These are phyloP conservation scores for Lampropteryx suffumata DNA, from an alignment of 2,888 invertebrate genomes.

Conservation along the genomic window DNA sequence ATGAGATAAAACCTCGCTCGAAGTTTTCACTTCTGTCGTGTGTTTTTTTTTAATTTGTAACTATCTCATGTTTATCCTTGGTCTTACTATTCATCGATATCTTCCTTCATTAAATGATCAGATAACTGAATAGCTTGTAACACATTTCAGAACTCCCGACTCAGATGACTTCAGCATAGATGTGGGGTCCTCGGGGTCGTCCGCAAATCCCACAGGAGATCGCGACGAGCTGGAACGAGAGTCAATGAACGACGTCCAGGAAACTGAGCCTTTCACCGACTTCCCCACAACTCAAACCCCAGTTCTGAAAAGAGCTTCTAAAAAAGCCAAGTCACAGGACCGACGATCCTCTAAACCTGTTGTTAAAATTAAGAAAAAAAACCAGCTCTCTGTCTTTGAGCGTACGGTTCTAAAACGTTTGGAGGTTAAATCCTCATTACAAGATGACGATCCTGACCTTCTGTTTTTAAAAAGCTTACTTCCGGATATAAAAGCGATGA, in stretches of 20 bases:
- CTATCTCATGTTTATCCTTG: too few species aligned
- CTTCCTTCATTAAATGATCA: too few species aligned
- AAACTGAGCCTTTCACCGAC: neutral
- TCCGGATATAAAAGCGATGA: slow-evolving; percentile 11
- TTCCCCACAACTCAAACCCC: neutral
- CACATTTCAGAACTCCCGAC: too few species aligned
- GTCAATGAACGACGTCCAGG: neutral
- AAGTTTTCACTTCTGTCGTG: too few species aligned
- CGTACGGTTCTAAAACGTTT: slow-evolving; percentile 1
- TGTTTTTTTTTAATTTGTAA: too few species aligned
- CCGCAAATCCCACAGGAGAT: too few species aligned
- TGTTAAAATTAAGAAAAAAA: neutral
- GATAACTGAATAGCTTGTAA: too few species aligned
- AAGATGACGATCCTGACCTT: slow-evolving; percentile 2
- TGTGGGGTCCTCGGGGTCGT: too few species aligned
- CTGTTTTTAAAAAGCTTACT: slow-evolving; percentile 9
- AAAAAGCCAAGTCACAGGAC: neutral
- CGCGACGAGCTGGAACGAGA: neutral
- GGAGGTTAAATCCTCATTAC: neutral
- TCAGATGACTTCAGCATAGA: too few species aligned
- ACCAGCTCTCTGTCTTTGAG: slow-evolving; percentile 1
- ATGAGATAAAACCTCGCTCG: too few species aligned
- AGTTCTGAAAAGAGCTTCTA: too few species aligned
- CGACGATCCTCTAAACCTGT: neutral
- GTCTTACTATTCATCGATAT: too few species aligned